phyloP scores from a whole-genome alignment of 2,888 invertebrate genomes.

The Drosophila niveifrons region DNA sequence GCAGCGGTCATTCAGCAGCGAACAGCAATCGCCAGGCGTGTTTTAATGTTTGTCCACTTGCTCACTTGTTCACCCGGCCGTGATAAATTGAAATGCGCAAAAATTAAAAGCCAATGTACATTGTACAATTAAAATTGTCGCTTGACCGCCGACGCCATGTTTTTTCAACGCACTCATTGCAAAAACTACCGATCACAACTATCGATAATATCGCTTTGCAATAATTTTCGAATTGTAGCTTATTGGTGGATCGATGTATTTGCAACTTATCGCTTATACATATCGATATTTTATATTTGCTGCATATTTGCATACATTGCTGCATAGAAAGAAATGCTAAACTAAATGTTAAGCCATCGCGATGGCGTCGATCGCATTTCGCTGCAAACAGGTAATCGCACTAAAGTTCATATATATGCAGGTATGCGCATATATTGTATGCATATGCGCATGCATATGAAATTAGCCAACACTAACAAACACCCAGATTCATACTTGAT shows the following conservation, averaged over 20 bases:
- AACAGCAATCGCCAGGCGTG: constrained; percentile 34
- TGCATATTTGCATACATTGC: constrained; percentile 1
- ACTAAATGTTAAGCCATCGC: too few species aligned
- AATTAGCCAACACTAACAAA: constrained; percentile 26
- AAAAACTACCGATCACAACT: constrained; percentile 21
- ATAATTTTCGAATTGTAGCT: neutral
- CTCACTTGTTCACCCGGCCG: neutral
- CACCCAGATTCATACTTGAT: constrained; percentile 40
- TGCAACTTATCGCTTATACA: neutral
- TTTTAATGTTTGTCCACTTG: constrained; percentile 34
- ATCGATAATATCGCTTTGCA: constrained; percentile 17
- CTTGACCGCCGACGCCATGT: constrained; percentile 18
- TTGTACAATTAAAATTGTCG: constrained; percentile 22
- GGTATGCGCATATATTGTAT: neutral
- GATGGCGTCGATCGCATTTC: neutral
- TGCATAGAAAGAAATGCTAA: constrained; percentile 16
- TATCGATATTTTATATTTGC: constrained; percentile 5
- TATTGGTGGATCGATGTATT: neutral
- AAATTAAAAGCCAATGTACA: constrained; percentile 28
- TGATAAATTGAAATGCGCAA: constrained; percentile 44
- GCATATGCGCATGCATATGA: neutral
- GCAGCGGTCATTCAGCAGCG: constrained; percentile 45
- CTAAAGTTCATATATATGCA: neutral
- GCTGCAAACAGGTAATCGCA: neutral
- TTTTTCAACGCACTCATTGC: neutral